Evolutionary conservation across 2,113 vertebrate species (phyloP).

Genomic region (Choloepus hoffmanni): DNA sequence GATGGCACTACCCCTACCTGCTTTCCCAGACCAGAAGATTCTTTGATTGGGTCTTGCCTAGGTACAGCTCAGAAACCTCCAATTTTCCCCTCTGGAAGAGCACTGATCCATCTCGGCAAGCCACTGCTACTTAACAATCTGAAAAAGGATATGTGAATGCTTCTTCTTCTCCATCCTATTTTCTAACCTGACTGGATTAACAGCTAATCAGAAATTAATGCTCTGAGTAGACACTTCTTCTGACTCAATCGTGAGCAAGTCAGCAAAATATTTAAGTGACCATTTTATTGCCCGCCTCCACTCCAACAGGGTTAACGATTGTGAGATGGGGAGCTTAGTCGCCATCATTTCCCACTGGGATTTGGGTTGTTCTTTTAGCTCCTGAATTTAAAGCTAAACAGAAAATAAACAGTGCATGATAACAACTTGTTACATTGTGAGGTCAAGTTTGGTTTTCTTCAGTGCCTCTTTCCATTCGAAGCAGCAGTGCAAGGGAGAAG

Average conservation of each 20-base stretch:
- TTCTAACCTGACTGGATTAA: constrained; percentile 59
- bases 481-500: background rate
- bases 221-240: constrained; percentile 51
- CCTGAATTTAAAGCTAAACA: constrained; percentile 43
- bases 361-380: constrained; percentile 19
- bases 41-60: background rate
- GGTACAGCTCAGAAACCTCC: background rate
- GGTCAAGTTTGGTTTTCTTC: background rate
- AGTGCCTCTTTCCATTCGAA: background rate
- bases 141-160: background rate
- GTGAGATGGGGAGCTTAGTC: background rate
- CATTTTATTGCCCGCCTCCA: constrained; percentile 32
- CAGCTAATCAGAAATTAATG: constrained; percentile 62
- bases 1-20: background rate
- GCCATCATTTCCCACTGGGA: background rate
- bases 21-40: background rate
- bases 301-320: background rate
- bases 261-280: constrained; percentile 37
- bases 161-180: constrained; percentile 26
- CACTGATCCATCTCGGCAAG: constrained; percentile 1
- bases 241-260: constrained; percentile 53
- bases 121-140: background rate
- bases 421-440: background rate
- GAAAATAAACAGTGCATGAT: constrained; percentile 42
- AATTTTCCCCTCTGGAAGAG: constrained; percentile 18